Evolutionary conservation across 2,797 vertebrate species (phyloP).

Genomic region (Gymnopithys bicolor): DNA sequence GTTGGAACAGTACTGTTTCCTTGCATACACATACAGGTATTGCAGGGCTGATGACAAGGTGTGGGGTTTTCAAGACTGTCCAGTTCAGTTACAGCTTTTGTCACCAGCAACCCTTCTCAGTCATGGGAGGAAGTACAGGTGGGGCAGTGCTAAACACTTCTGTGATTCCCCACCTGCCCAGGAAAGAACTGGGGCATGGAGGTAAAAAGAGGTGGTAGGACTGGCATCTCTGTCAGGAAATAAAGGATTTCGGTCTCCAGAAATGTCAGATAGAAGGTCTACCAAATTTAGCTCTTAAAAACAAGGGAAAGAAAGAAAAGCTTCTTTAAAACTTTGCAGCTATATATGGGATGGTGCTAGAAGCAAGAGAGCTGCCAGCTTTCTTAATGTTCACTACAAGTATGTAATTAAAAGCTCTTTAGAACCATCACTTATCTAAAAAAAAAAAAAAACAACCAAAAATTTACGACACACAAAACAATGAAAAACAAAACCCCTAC

Average conservation of each 20-base stretch:
- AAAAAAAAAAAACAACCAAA: not conserved
- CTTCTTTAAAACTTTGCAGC: not conserved
- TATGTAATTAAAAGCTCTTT: constrained; percentile 62
- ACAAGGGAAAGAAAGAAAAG: not conserved
- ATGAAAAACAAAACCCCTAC: not conserved
- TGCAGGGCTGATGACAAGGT: not conserved
- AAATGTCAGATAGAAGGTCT: not conserved
- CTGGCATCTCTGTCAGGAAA: not conserved
- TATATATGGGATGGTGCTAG: not conserved
- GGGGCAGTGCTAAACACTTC: fast-evolving
- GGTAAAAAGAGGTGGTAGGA: not conserved
- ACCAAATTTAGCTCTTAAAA: not conserved
- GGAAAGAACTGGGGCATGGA: not conserved
- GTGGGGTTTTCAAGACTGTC: not conserved
- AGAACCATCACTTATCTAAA: constrained; percentile 43
- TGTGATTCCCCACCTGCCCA: not conserved
- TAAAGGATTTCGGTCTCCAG: not conserved
- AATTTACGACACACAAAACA: not conserved
- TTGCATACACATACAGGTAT: too few species aligned
- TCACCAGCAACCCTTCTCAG: not conserved
- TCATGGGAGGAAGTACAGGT: not conserved
- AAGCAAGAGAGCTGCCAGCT: constrained; percentile 45
- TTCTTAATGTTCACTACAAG: constrained; percentile 27
- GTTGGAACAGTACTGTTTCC: not conserved
- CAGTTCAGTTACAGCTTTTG: not conserved